Evolutionary conservation across 2,113 vertebrate species (phyloP).

Genomic region (Amazona guildingii): DNA sequence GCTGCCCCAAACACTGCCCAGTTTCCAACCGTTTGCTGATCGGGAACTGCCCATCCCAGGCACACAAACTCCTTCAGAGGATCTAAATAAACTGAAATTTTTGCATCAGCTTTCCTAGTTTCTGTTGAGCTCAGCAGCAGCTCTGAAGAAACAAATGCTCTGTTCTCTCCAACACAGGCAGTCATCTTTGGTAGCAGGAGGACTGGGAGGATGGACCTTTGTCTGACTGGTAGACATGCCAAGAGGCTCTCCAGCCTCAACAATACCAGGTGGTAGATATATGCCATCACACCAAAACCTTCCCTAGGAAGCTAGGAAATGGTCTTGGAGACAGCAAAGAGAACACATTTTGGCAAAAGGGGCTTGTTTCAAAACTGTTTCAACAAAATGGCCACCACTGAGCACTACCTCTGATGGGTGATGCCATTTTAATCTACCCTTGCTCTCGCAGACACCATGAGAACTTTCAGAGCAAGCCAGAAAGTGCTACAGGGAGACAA

Average conservation of each 20-base stretch:
- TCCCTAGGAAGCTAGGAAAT: not conserved
- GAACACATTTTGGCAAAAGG: not conserved
- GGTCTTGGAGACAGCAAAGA: not conserved
- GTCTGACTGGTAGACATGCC: accelerated
- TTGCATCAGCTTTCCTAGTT: not conserved
- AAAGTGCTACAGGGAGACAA: accelerated
- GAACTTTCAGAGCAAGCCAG: not conserved
- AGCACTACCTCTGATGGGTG: not conserved
- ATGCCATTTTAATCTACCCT: not conserved
- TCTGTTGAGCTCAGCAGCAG: not conserved
- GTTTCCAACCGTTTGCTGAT: not conserved
- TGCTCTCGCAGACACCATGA: not conserved
- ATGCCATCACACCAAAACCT: not conserved
- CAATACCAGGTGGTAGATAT: accelerated
- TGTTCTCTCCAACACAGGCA: not conserved
- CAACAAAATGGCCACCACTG: not conserved
- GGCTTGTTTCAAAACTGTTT: not conserved
- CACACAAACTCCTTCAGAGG: not conserved
- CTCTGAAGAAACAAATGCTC: not conserved
- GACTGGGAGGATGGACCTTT: not conserved
- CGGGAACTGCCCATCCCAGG: not conserved
- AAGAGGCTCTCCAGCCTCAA: not conserved
- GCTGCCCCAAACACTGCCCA: not conserved
- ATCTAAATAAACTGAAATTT: not conserved
- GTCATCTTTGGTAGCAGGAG: not conserved